Conservation (phyloP, 2,113 vertebrate genomes). For the Seriola dumerili region DNA sequence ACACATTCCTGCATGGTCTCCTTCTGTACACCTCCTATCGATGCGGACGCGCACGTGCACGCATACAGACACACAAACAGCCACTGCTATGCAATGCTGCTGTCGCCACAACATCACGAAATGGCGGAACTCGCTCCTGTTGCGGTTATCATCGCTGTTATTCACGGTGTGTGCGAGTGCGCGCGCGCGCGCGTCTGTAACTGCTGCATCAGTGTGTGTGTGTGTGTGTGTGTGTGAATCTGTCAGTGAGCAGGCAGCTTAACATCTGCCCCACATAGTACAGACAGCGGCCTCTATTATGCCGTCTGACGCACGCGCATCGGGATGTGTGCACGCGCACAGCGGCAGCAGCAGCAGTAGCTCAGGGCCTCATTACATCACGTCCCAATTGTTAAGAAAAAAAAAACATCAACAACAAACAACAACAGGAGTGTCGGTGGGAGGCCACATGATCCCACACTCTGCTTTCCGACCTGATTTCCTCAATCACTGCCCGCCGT, state of each 20-base stretch:
- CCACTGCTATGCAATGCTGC: constrained; percentile 54
- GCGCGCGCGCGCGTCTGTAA: not conserved
- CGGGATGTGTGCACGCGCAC: constrained; percentile 24
- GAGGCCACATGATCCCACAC: constrained; percentile 35
- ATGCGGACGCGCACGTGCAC: constrained; percentile 11
- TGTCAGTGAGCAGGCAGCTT: constrained; percentile 58
- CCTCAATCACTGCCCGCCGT: constrained; percentile 41
- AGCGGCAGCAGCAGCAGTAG: constrained; percentile 26
- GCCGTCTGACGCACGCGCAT: constrained; percentile 52
- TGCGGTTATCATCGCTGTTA: constrained; percentile 56
- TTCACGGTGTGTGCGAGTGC: constrained; percentile 30
- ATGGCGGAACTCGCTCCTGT: constrained; percentile 81
- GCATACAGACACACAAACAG: constrained; percentile 35
- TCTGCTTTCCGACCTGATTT: constrained; percentile 35
- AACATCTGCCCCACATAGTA: constrained; percentile 73
- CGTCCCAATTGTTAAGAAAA: constrained; percentile 65
- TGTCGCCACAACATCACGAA: constrained; percentile 79
- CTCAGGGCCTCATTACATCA: constrained; percentile 69
- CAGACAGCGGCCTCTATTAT: constrained; percentile 62
- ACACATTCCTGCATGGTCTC: constrained; percentile 65
- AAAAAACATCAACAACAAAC: constrained; percentile 60
- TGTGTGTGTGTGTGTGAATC: constrained; percentile 20
- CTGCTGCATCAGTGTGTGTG: not conserved
- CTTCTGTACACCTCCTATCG: constrained; percentile 5
- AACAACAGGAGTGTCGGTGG: constrained; percentile 24